Conservation (phyloP, 53 echinoderm and acorn worm species). For the Holothuria leucospilota region DNA sequence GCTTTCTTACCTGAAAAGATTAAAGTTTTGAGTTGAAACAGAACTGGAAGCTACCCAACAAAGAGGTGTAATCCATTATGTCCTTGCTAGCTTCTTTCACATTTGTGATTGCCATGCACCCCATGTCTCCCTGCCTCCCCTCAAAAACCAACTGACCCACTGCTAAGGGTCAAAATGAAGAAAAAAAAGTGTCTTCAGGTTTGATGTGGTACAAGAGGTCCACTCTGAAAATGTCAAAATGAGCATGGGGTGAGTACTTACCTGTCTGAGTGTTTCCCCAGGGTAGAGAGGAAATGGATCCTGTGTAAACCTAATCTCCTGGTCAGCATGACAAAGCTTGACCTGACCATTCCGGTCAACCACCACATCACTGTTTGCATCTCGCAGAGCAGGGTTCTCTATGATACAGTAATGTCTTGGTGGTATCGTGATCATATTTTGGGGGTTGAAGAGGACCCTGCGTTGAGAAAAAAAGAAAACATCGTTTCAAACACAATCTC, state of each 20-base stretch:
- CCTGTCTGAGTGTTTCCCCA: slow-evolving; percentile 94
- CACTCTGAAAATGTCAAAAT: background rate
- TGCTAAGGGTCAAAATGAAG: no score
- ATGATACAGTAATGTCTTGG: slow-evolving; percentile 96
- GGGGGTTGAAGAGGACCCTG: slow-evolving; percentile 96
- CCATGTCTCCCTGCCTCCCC: no score
- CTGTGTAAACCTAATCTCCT: slow-evolving; percentile 88
- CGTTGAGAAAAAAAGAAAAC: background rate
- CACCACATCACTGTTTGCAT: slow-evolving; percentile 75
- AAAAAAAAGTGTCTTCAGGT: no score
- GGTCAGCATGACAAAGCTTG: slow-evolving; percentile 94
- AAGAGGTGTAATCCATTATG: no score
- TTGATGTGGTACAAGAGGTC: no score
- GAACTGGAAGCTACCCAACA: no score
- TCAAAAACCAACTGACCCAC: no score
- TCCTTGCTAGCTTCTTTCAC: no score
- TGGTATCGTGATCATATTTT: slow-evolving; percentile 98
- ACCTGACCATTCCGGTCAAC: slow-evolving; percentile 82
- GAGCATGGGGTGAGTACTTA: slow-evolving; percentile 25
- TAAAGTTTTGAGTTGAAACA: no score
- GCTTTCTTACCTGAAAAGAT: no score
- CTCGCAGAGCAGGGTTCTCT: slow-evolving; percentile 85
- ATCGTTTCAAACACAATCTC: no score
- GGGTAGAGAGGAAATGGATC: slow-evolving; percentile 98
- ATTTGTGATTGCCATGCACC: no score